phyloP scores from a whole-genome alignment of 92 coral and sea anemone genomes.

The Desmophyllum pertusum region DNA sequence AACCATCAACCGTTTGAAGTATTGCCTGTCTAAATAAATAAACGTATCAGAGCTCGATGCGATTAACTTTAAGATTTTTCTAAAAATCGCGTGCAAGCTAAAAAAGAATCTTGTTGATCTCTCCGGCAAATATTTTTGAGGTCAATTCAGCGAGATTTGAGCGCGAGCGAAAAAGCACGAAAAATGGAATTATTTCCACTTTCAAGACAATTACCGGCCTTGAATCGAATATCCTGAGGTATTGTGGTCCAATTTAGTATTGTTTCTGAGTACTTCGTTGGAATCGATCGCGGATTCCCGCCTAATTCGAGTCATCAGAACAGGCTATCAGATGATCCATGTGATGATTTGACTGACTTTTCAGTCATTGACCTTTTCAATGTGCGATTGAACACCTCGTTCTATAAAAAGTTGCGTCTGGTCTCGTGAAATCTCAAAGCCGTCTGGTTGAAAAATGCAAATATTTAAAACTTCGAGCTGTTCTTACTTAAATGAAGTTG shows the following conservation, averaged over 20 bases:
- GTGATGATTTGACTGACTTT: background rate
- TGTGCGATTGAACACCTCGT: background rate
- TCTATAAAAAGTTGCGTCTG: background rate
- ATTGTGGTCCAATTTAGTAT: background rate
- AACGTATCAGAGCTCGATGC: constrained; percentile 12
- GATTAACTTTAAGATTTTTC: constrained; percentile 18
- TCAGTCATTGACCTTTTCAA: background rate
- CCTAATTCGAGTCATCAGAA: background rate
- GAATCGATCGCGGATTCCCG: background rate
- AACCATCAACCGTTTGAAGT: constrained; percentile 11
- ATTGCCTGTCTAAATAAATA: constrained; percentile 12
- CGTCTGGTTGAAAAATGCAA: background rate
- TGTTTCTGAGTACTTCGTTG: no score
- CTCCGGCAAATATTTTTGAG: background rate
- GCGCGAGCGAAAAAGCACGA: background rate
- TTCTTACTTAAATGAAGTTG: background rate
- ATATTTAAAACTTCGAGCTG: no score
- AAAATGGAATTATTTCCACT: background rate
- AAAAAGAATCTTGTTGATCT: background rate
- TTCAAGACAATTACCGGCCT: background rate
- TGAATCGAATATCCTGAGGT: background rate
- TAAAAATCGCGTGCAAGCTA: constrained; percentile 21
- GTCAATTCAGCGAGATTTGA: background rate
- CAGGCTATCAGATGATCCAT: constrained; percentile 10
- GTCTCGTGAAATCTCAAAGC: background rate